These are phyloP conservation scores for Scomber japonicus DNA, from an alignment of 2,113 vertebrate species.

Conservation along the genomic window DNA sequence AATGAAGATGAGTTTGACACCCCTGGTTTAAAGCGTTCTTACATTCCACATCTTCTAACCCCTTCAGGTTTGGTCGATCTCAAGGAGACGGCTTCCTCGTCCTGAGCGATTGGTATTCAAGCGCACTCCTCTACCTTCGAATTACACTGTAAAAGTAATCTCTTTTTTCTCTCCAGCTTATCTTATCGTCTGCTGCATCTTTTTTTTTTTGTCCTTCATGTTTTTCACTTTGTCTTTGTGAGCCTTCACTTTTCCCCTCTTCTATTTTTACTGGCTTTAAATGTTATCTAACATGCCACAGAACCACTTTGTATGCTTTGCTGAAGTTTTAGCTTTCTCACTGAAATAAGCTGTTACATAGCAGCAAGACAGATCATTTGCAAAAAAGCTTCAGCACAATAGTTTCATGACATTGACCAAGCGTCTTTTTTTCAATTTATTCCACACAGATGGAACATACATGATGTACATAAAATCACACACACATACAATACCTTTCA, in stretches of 20 bases:
- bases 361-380: too few relatives aligned
- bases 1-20: too few relatives aligned
- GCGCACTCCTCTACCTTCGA: neutral
- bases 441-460: too few relatives aligned
- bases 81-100: constrained; percentile 1
- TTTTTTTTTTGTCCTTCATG: neutral
- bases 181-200: constrained; percentile 12
- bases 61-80: neutral
- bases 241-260: neutral
- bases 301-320: too few relatives aligned
- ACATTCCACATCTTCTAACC: neutral
- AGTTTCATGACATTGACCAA: too few relatives aligned
- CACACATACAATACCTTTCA: too few relatives aligned
- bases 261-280: neutral
- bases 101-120: constrained; percentile 22
- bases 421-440: too few relatives aligned
- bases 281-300: too few relatives aligned
- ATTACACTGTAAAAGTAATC: constrained; percentile 2
- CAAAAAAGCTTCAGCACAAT: too few relatives aligned
- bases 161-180: neutral
- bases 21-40: neutral
- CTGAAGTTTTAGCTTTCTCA: too few relatives aligned
- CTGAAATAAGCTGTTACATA: too few relatives aligned
- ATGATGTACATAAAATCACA: too few relatives aligned
- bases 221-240: neutral